Base-by-base conservation (phyloP, 2,797 vertebrate species). In the Microctenopoma lineatum region DNA sequence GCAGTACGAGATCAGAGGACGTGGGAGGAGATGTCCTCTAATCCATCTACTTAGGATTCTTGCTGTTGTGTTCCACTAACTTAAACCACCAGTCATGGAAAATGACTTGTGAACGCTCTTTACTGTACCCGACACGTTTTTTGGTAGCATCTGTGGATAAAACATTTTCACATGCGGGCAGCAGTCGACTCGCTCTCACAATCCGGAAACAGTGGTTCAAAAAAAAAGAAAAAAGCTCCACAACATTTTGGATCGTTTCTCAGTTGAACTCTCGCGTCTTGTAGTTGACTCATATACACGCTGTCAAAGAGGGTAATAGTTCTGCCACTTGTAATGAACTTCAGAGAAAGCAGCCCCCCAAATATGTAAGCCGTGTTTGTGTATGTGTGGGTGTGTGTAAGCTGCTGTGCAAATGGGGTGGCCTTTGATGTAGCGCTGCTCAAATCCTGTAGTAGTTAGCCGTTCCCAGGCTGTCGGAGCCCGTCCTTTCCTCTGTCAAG, bases 321-420 rank as follows among this genome's bases (percentile, higher is more conserved):
- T 73, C 83, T 85, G 88, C 80, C 85, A 89, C 78, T 88, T 36
- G 68, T 87, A 84, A 90, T 89, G 81, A 91, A 92, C 77, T 90
- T 91, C 86, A 90, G 84, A 91, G 83, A 87, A 89, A 86, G 87
- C 83, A 75, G 72, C 60, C 71, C 71, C 81, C 44, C 74, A 91
- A 92, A 91, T 88, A 90, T 91, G 88, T 91, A 88, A 90, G 88
- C 84, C 26, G 58, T 89, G 91, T 91, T 87, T 91, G 88, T 89
- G 86, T 88, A 77, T 86, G 89, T 89, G 89, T 90, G 90, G 84
- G 92, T 87, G 88, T 88, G 81, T 79, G 78, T 93, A 89, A 88
- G 88, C 87, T 84, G 83, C 85, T 87, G 86, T 88, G 90, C 79
- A 87, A 89, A 89, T 86, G 85, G 83, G 77, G 53, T 36, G 80